These are phyloP conservation scores for Dysdera silvatica DNA, from an alignment of 1,140 invertebrate species.

Conservation along the genomic window DNA sequence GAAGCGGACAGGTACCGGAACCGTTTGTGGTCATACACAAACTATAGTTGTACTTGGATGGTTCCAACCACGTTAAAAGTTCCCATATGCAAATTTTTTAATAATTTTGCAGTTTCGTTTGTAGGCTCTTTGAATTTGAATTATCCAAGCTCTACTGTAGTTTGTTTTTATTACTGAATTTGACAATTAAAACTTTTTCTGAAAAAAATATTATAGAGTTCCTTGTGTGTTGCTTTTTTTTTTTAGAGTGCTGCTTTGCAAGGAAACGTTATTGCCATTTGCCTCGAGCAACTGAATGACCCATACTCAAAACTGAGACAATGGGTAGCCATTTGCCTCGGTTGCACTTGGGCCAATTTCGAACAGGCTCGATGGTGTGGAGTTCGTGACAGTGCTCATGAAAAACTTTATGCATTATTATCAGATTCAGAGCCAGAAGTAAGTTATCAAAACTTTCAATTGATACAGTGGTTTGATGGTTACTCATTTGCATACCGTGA, in stretches of 20 bases:
- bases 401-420: slow-evolving; percentile 76
- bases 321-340: slow-evolving; percentile 89
- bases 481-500: too few species aligned
- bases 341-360: slow-evolving; percentile 87
- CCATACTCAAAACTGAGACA: slow-evolving; percentile 62
- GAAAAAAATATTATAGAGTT: too few species aligned
- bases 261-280: slow-evolving; percentile 78
- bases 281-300: slow-evolving; percentile 60
- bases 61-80: too few species aligned
- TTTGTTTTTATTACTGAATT: background rate
- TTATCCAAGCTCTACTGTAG: slow-evolving; percentile 10
- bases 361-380: slow-evolving; percentile 91
- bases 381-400: slow-evolving; percentile 88
- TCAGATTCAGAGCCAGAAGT: slow-evolving; percentile 76
- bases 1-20: slow-evolving; percentile 59
- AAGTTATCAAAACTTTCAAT: slow-evolving; percentile 10
- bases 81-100: too few species aligned
- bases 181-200: too few species aligned
- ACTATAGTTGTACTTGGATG: too few species aligned
- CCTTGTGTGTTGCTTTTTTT: background rate
- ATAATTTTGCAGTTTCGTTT: too few species aligned
- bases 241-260: slow-evolving; percentile 65
- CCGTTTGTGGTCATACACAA: too few species aligned
- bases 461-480: too few species aligned
- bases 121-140: too few species aligned